These are phyloP conservation scores for Triops cancriformis DNA, from an alignment of 1,140 invertebrate species.

Conservation along the genomic window DNA sequence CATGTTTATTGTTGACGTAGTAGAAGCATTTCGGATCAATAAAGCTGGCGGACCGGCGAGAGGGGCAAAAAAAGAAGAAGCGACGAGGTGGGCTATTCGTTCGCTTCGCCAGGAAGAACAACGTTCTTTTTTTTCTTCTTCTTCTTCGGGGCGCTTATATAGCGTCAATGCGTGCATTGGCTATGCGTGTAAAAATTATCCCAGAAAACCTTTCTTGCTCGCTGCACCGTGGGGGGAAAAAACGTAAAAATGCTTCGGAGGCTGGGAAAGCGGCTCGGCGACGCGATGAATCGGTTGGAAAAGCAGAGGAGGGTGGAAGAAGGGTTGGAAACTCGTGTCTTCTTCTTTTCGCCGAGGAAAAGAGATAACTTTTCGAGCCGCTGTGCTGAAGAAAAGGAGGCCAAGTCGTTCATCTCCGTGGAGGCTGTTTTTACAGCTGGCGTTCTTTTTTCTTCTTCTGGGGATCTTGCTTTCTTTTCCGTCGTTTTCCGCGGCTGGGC, in stretches of 20 bases:
- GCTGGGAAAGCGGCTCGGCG: background rate
- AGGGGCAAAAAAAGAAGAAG: background rate
- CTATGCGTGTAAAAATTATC: background rate
- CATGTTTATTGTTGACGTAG: constrained; percentile 14
- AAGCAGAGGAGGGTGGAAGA: background rate
- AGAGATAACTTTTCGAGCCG: background rate
- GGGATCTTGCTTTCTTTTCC: background rate
- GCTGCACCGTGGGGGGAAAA: no score
- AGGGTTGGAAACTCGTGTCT: background rate
- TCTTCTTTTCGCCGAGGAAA: background rate
- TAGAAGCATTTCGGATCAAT: constrained; percentile 14
- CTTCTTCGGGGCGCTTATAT: no score
- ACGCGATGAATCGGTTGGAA: background rate
- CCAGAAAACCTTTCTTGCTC: no score
- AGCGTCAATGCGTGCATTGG: background rate
- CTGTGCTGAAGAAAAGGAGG: background rate
- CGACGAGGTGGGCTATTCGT: background rate
- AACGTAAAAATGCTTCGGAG: background rate
- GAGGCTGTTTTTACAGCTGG: constrained; percentile 12
- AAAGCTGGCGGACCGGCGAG: background rate
- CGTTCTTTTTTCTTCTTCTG: background rate
- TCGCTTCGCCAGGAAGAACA: background rate
- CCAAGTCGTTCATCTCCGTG: constrained; percentile 12
- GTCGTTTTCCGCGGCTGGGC: background rate
- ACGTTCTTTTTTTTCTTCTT: background rate